Evolutionary conservation across 2,888 invertebrate species (phyloP), one percentile per base, ranked within the genome.

Genomic region (Thelaira solivaga): DNA sequence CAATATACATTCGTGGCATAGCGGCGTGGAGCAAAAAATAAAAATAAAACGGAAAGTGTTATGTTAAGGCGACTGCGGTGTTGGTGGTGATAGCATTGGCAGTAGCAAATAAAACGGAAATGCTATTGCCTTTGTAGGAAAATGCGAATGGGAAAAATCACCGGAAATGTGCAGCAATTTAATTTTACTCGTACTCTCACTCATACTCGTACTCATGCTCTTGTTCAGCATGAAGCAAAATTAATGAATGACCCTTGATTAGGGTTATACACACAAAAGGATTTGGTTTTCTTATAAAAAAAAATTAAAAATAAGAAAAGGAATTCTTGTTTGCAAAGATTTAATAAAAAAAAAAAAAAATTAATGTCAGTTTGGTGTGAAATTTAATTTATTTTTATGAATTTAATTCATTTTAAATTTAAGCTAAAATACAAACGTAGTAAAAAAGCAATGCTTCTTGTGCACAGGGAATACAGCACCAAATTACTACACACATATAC

Each of bases 151-250:
- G 22, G 59, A 74, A 41, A 64, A 73, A 61, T 67, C 45, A 51
- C 22, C 67, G 77, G 77, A 73, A 74, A 59, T 74, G 62, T 74
- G 51, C 68, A 49, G 67, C 68, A 73, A 78, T 64, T 74, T 78
- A 68, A 74, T 68, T 69, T 69, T 64, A 62, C 74, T 78, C 74
- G 39, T 59, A 57, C 31, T 39, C 6, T 7, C 13, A 26, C 24
- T 36, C 5, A 11, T 31, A 45, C 29, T 53, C 51, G 31, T 55
- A 20, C 6, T 11, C 43, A 20, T 6, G 7, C 24, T 51, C 20
- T 43, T 31, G 22, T 31, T 51, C 7, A 49, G 16, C 29, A 8
- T 16, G 1, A 11, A 18, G 1, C 0, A 20, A 43, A 31, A 51
- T 22, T 0, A 16, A 18, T 41, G 26, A 51, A 20, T 43, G 61